A percentile compares a stretch with the other conserved stretches of the same genome.
phyloP scores from a whole-genome alignment of 2,113 vertebrate species.

The Alligator sinensis region DNA sequence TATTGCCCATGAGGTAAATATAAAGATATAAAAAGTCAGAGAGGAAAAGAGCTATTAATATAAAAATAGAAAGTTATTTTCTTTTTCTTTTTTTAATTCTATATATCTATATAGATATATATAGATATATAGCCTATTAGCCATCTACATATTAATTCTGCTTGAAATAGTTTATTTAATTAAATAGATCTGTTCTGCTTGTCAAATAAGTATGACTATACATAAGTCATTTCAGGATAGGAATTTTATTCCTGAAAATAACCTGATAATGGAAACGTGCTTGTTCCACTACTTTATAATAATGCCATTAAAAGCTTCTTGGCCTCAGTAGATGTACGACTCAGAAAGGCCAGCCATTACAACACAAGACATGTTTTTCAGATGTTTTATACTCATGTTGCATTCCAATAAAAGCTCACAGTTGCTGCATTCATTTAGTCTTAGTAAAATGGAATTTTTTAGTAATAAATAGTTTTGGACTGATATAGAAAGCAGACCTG shows the following conservation, averaged over 20 bases:
- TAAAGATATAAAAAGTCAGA: not conserved
- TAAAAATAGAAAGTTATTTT: not conserved
- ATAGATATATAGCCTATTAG: not conserved
- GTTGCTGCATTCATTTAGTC: not conserved
- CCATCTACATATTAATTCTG: not conserved
- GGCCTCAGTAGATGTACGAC: not conserved
- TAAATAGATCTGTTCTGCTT: not conserved
- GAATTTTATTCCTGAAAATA: not conserved
- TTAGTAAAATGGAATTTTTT: not conserved
- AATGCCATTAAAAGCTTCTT: slow-evolving; percentile 11
- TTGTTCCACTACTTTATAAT: not conserved
- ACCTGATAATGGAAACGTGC: not conserved
- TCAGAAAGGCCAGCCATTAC: not conserved
- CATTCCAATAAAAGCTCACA: not conserved
- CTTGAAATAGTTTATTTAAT: not conserved
- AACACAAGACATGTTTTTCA: not conserved
- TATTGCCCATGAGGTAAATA: not conserved
- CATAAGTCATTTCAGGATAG: not conserved
- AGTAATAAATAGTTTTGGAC: not conserved
- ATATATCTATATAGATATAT: not conserved
- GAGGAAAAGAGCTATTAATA: not conserved
- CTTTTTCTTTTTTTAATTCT: too few species aligned
- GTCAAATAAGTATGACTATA: not conserved
- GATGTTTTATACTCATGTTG: not conserved
- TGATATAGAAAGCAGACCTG: not conserved